These are phyloP conservation scores for Nothoprocta perdicaria DNA, from an alignment of 2,113 vertebrate genomes.

Conservation along the genomic window DNA sequence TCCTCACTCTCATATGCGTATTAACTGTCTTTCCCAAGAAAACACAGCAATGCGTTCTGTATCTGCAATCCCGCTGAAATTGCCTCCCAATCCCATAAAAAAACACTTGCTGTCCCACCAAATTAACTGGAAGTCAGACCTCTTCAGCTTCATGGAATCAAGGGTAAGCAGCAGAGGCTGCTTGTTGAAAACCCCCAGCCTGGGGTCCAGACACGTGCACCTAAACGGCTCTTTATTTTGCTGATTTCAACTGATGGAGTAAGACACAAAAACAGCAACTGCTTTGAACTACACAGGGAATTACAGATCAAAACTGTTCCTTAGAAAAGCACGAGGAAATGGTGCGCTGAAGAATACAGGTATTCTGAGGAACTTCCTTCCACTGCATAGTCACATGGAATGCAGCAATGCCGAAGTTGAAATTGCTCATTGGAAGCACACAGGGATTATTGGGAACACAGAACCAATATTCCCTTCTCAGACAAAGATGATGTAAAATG, in stretches of 20 bases:
- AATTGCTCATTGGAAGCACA: neutral
- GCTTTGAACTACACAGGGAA: constrained; percentile 11
- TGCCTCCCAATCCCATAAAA: neutral
- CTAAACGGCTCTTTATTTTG: neutral
- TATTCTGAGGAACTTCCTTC: neutral
- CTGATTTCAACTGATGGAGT: neutral
- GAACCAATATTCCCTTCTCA: neutral
- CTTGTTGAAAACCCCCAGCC: neutral
- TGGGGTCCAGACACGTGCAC: neutral
- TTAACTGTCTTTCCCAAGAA: neutral
- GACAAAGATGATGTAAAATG: neutral
- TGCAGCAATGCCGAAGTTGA: neutral
- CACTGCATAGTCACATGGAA: neutral
- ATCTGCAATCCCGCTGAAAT: neutral
- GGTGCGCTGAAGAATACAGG: neutral
- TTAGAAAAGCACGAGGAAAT: neutral
- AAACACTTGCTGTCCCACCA: neutral
- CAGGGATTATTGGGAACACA: neutral
- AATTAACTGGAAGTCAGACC: neutral
- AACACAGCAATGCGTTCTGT: neutral
- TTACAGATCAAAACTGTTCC: neutral
- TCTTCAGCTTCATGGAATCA: neutral
- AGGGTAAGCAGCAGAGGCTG: neutral
- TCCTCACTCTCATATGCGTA: fast-evolving
- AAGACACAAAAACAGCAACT: neutral